Conservation (phyloP, 1,140 invertebrate species). For the Pseudoatta argentina region DNA sequence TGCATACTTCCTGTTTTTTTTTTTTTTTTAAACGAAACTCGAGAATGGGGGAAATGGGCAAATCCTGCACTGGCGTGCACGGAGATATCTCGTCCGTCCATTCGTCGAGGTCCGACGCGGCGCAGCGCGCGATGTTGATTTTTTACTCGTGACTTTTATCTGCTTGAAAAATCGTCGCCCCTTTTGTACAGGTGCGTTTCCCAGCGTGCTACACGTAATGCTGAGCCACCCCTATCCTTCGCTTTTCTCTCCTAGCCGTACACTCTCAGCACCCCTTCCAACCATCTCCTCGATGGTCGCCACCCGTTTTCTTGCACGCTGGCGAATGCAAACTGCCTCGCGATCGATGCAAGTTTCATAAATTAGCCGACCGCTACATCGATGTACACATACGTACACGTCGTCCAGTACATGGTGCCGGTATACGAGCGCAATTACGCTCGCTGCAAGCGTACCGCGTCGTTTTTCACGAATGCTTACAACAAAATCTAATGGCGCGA, state of each 20-base stretch:
- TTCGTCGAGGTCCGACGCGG: conserved; percentile 60
- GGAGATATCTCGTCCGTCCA: conserved; percentile 64
- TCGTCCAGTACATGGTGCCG: conserved; percentile 23
- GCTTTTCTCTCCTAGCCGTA: conserved; percentile 20
- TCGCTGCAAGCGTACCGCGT: conserved; percentile 34
- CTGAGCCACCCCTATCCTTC: conserved; percentile 39
- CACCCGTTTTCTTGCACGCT: conserved; percentile 34
- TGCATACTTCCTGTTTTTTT: background rate
- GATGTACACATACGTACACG: conserved; percentile 33
- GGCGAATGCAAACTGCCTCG: conserved; percentile 58
- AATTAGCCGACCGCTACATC: conserved; percentile 64
- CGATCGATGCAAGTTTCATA: conserved; percentile 73
- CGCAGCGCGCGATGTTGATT: conserved; percentile 66
- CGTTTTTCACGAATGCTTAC: conserved; percentile 52
- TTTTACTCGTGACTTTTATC: conserved; percentile 72
- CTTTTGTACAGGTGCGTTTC: conserved; percentile 66
- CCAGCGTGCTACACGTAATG: conserved; percentile 32
- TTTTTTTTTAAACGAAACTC: conserved; percentile 13
- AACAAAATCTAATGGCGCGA: conserved; percentile 46
- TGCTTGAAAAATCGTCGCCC: conserved; percentile 71
- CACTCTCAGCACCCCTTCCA: background rate
- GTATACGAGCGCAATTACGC: conserved; percentile 58
- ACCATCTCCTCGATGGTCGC: background rate
- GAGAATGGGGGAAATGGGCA: conserved; percentile 63
- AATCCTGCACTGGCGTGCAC: conserved; percentile 63